Evolutionary conservation across 2,888 invertebrate species (phyloP), one percentile per base, ranked within the genome.

Genomic region (Dynastes hyllus): DNA sequence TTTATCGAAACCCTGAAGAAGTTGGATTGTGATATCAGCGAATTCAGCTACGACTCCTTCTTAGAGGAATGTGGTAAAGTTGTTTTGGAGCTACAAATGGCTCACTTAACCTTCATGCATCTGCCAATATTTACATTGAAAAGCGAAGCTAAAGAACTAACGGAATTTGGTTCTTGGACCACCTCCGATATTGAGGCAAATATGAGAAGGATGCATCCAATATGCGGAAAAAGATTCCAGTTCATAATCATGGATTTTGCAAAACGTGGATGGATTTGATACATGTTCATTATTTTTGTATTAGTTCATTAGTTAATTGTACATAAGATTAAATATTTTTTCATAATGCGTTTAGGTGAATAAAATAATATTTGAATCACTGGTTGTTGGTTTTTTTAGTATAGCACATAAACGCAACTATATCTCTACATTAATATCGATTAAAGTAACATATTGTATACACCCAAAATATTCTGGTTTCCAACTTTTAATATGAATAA

Each of bases 61-160:
- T 22, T 81, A 79, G 78, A 86, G 2, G 90, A 91, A 85, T 83
- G 90, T 2, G 83, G 87, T 32, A 81, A 83, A 2, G 84, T 86
- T 65, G 89, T 87, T 0, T 58, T n/a, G 37, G 85, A 86, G 11
- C 22, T 86, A 0, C 87, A 90, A 83, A 83, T 90, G 4, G 84
- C 83, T 1, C 91, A 90, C 83, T 84, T 89, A 2, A 71, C 89
- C 4, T 84, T 87, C 58, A 90, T 91, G 89, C 85, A 88, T 27
- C 87, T 86, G 81, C 87, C 90, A 0, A 84, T 90, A 11, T 85
- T 88, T 81, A 87, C 87, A 2, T 85, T 86, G 22, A 86, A 85
- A 63, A 86, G 85, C 22, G 84, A 83, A 5, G 81, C 87, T 11
- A 88, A 88, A 1, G 86, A 89, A 45, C 85, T 87, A 50, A 86